Evolutionary conservation across 2,113 vertebrate genomes (phyloP).

Genomic region (Caracal caracal): DNA sequence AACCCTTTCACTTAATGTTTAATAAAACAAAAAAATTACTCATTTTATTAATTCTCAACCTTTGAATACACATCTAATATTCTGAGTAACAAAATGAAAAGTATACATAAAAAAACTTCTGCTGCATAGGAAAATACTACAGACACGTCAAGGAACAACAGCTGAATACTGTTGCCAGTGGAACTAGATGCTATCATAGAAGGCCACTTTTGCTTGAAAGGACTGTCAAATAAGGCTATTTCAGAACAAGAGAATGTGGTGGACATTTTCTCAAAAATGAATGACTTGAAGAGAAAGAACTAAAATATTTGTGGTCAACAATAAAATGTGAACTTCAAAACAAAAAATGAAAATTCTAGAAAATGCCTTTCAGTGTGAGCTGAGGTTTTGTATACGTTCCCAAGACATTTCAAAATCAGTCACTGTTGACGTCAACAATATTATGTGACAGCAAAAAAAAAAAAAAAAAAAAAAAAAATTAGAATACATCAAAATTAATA

Average conservation of each 20-base stretch:
- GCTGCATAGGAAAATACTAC: neutral
- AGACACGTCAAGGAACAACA: neutral
- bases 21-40: neutral
- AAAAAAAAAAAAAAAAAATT: neutral
- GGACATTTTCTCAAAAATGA: neutral
- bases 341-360: neutral
- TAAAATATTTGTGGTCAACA: neutral
- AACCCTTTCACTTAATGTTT: neutral
- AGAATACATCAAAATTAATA: neutral
- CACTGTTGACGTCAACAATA: neutral
- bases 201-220: neutral
- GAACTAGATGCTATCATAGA: neutral
- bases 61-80: neutral
- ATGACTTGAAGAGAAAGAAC: neutral
- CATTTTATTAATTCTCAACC: neutral
- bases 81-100: neutral
- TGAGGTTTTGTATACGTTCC: neutral
- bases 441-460: neutral
- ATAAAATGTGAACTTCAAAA: conserved; percentile 15
- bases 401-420: neutral
- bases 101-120: neutral
- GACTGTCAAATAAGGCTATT: neutral
- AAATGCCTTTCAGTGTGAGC: neutral
- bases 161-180: neutral
- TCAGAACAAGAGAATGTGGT: neutral